Base-by-base conservation (phyloP, 2,797 vertebrate genomes). In the Tinamus major region DNA sequence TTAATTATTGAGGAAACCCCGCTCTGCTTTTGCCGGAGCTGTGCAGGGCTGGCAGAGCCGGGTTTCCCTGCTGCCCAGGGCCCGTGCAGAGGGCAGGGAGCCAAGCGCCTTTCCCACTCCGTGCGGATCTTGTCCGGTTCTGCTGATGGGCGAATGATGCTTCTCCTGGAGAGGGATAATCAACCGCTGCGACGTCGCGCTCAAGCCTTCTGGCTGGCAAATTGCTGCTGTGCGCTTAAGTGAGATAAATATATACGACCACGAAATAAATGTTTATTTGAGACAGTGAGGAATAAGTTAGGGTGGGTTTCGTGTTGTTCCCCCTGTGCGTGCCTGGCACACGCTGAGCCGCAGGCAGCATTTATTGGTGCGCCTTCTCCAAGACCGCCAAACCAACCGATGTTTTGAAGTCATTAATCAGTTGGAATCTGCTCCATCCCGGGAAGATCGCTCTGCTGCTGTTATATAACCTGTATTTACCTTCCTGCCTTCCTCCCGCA, bases 181-280 rank as follows among this genome's bases (percentile, higher is more conserved):
- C 86, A 91, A 69, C 61, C 89, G 53, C 84, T 81, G 46, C 88
- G 69, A 77, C 56, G 85, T 88, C 68, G 48, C n/a, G 51, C 49
- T 85, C 84, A 76, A 70, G 85, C 92, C 87, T 81, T 91, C 69
- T 33, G 67, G 44, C 56, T 63, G 70, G 64, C 90, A 79, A 93
- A 91, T 95, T 58, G 92, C 76, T 4, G 1, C 70, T 74, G 72
- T 81, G 67, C 76, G 27, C 91, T 87, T 94, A 85, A 93, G 88
- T 94, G 82, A 94, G 87, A 87, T 96, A 94, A 94, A 93, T 93
- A 95, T 93, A 95, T 78, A 59, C 41, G 61, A 61, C 76, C 79
- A 9, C 75, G 70, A 92, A 90, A 84, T 69, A 84, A 56, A 70
- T 85, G 79, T 90, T 96, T 90, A 51, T 78, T 89, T 83, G 92